Base-by-base conservation (phyloP, 2,113 vertebrate species). In the Tachycineta bicolor region DNA sequence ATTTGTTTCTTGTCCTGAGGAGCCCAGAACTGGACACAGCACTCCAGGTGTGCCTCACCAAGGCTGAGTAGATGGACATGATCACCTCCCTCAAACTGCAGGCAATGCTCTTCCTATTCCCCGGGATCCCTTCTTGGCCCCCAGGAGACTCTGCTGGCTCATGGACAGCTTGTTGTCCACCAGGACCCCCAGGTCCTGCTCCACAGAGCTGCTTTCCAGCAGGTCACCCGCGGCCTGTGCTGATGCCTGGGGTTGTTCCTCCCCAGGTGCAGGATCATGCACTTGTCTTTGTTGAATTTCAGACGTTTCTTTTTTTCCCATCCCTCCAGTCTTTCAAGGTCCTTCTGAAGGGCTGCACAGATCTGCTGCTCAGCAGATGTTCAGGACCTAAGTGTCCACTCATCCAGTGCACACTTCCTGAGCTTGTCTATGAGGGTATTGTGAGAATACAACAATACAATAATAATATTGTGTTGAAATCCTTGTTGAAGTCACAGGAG, bases 51-150 rank as follows among this genome's bases (percentile, higher is more conserved):
- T 43, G 44, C 34, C 44, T 31, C 46, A 17, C 4, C 16, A 50
- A 43, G 15, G 34, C 34, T 26, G 4, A 31, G 31, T 1, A 25
- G 14, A 74, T 3, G 28, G n/a, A 2, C 21, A 76, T 21, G 20
- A 59, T 50, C 31, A 59, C 31, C 14, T 43, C 37, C 2, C 31
- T 26, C 0, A 0, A 25, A 1, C 25, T 85, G 12, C 34, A 1
- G 50, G 52, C 62, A 58, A 31, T 22, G 44, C 14, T 59, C 6
- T 26, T 43, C 44, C 34, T 41, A 49, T 0, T 29, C 6, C 17
- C 25, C 52, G 18, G 25, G 25, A 22, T 50, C 9, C 37, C 24
- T 55, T 65, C 33, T 41, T 67, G 43, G 19, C 12, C 15, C 6
- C 8, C 34, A 41, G 70, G 43, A 11, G 29, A 64, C 46, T 11